Conservation (phyloP, 2,797 vertebrate genomes). For the Oreonectes daqikongensis region DNA sequence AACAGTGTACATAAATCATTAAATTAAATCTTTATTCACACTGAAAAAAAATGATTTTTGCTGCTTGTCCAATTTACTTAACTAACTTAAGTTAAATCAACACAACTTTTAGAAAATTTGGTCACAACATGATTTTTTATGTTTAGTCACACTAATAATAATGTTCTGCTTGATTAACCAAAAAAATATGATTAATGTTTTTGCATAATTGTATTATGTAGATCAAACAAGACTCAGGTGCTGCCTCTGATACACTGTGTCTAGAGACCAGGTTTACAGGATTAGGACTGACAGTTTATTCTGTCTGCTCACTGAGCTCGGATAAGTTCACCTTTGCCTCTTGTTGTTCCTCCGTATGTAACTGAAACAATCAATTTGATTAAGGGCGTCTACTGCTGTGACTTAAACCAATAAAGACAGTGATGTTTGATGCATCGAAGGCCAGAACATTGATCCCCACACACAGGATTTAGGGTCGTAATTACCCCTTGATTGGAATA, state of each 20-base stretch:
- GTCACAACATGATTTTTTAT: too few species aligned
- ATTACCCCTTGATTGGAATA: slow-evolving; percentile 75
- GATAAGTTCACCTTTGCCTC: slow-evolving; percentile 50
- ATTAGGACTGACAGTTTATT: slow-evolving; percentile 60
- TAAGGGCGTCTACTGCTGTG: slow-evolving; percentile 67
- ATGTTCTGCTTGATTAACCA: too few species aligned
- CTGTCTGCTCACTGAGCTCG: slow-evolving; percentile 52
- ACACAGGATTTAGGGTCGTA: slow-evolving; percentile 68
- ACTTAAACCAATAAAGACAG: slow-evolving; percentile 58
- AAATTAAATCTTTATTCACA: too few species aligned
- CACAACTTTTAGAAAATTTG: too few species aligned
- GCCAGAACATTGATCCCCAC: slow-evolving; percentile 58
- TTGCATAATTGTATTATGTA: too few species aligned
- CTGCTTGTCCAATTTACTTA: too few species aligned
- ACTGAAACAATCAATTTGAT: slow-evolving; percentile 73
- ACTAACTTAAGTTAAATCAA: too few species aligned
- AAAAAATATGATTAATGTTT: too few species aligned
- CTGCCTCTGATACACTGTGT: slow-evolving; percentile 49
- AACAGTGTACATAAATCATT: too few species aligned
- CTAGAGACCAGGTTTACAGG: slow-evolving; percentile 48
- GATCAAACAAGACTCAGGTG: too few species aligned
- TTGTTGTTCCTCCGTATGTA: slow-evolving; percentile 63
- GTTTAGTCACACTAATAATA: too few species aligned
- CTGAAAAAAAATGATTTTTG: too few species aligned
- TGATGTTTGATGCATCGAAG: slow-evolving; percentile 49